Evolutionary conservation across 2,797 vertebrate species (phyloP), one percentile per base, ranked within the genome.

Genomic region (Melanotaenia trifasciata): DNA sequence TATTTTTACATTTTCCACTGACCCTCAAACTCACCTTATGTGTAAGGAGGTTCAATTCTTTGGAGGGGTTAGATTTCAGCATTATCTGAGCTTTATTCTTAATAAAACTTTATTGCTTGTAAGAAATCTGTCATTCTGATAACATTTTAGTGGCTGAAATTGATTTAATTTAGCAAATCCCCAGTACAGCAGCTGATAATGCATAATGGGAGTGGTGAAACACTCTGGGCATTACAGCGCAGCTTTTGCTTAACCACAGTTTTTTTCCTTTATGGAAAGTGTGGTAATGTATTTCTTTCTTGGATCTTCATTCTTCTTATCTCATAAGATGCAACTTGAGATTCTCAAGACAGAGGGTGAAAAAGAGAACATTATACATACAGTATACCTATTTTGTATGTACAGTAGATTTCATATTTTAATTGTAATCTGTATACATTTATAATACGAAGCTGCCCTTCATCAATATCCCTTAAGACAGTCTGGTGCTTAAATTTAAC

Each of bases 211-310:
- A 65, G 22, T 38, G 60, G 65, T 58, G 68, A 85, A 81, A 85
- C 89, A 89, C 86, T 91, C 66, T 83, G 59, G 45, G 70, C 80
- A 87, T 79, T 77, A 86, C 51, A 62, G 57, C 68, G 73, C 66
- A 76, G 73, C 36, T 43, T 79, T 74, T 89, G 80, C 84, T 91
- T 85, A 90, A 87, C 78, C 87, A 87, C 83, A 85, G 72, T 72
- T 78, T 72, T 81, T 79, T 76, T 70, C 63, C 74, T 50, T 20
- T 40, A 36, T 50, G 69, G 8, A 65, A 64, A 83, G 67, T 89
- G 78, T 85, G 87, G 89, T 88, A 80, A 80, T 33, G 61, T 67
- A 32, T 76, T 75, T 76, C 14, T 73, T 1, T 24, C 58, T 5
- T 65, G 18, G 65, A 81, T 77, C 53, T 60, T 78, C 36, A 57